Base-by-base conservation (phyloP, 2,888 invertebrate genomes). In the Phragmatobia fuliginosa region DNA sequence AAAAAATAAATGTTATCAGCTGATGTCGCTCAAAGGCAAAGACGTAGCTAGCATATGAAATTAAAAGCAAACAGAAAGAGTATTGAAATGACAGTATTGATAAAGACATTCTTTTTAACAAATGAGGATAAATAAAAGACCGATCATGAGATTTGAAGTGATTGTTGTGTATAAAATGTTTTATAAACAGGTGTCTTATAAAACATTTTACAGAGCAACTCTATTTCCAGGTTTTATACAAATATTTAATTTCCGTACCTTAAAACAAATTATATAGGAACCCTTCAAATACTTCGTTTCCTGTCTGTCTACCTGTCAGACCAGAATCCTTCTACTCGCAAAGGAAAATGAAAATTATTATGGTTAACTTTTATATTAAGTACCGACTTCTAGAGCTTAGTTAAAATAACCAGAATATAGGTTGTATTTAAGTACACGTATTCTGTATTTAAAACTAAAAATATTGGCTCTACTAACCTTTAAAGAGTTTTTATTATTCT, bases 311-410 rank as follows among this genome's bases (percentile, higher is more conserved):
- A 5, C 25, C 25, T 52, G 52, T 52, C 52, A 25, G 5, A 25
- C 14, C 11, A 52, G 5, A 25, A 25, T 52, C 52, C 25, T 25
- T 52, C 4, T 52, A 52, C n/a, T 16, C 52, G 52, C 11, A 10
- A n/a, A n/a, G 49, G 49, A 49, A n/a, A 49, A 1, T 8, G 11
- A 3, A 52, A 11, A 52, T 52, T 52, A 25, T n/a, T 52, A 52
- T 25, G 11, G 3, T 10, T 25, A 1, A 0, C 8, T 2, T n/a
- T 10, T 7, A 2, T 11, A n/a, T n/a, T n/a, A n/a, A n/a, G n/a
- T 25, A 11, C 3, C n/a, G 25, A 25, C 10, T 11, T 25, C 11
- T 3, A n/a, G 11, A 25, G 11, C 25, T 25, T n/a, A 41, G 2
- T 18, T 18, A 41, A 18, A 18, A 14, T 5, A 18, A 41, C 18